These are phyloP conservation scores for Hermatobates lingyangjiaoensis DNA, from an alignment of 1,140 invertebrate genomes.

Conservation along the genomic window DNA sequence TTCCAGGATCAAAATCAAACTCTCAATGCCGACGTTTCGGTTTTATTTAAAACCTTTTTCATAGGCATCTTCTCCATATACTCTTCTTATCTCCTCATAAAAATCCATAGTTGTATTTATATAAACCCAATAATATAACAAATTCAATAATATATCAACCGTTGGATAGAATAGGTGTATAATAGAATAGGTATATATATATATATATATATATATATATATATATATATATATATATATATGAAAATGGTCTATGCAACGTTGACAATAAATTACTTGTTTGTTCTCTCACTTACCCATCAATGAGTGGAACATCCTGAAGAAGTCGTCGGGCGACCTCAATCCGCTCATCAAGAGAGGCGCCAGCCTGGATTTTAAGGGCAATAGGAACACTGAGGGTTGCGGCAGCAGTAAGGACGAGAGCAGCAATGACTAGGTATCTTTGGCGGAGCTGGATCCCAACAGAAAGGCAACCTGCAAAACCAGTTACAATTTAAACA, in stretches of 20 bases:
- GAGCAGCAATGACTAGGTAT: constrained; percentile 20
- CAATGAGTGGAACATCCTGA: constrained; percentile 26
- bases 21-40: too few species aligned
- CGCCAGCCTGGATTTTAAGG: constrained; percentile 20
- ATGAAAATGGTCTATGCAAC: background rate
- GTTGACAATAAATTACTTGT: background rate
- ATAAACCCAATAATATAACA: too few species aligned
- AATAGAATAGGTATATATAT: background rate
- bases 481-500: too few species aligned
- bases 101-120: too few species aligned
- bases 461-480: background rate
- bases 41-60: too few species aligned
- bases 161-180: background rate
- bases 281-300: constrained; percentile 23
- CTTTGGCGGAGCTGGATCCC: constrained; percentile 11
- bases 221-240: constrained; percentile 3
- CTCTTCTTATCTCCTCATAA: too few species aligned
- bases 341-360: constrained; percentile 21
- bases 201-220: constrained; percentile 2
- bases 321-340: constrained; percentile 23
- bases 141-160: too few species aligned
- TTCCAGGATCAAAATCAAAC: too few species aligned
- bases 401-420: constrained; percentile 22
- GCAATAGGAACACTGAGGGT: constrained; percentile 24
- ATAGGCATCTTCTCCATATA: too few species aligned